Conservation (phyloP, 2,888 invertebrate genomes). For the Platerodrilus igneus region DNA sequence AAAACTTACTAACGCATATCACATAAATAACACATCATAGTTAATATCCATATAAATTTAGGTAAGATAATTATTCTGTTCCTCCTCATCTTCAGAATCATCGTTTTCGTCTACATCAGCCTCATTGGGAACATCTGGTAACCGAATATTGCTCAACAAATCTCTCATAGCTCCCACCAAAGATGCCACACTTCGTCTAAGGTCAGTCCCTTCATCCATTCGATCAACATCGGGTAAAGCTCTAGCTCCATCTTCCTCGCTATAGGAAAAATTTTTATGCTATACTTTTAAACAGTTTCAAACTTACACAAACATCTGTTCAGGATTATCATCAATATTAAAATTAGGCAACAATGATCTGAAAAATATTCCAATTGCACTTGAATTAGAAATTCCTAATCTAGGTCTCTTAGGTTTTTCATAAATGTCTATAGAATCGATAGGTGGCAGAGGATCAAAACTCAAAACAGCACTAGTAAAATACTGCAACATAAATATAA, state of each 20-base stretch:
- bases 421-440: slow-evolving; percentile 69
- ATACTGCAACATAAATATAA: slow-evolving; percentile 37
- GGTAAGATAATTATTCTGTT: slow-evolving; percentile 48
- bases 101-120: slow-evolving; percentile 51
- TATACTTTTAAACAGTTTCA: background rate
- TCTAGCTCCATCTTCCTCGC: slow-evolving; percentile 32
- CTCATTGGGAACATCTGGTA: slow-evolving; percentile 55
- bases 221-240: slow-evolving; percentile 38
- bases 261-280: slow-evolving; percentile 10
- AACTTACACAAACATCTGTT: slow-evolving; percentile 5
- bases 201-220: slow-evolving; percentile 46
- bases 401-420: slow-evolving; percentile 49
- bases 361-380: slow-evolving; percentile 58
- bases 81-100: slow-evolving; percentile 50
- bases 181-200: slow-evolving; percentile 61
- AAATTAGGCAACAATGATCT: slow-evolving; percentile 69
- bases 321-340: slow-evolving; percentile 43
- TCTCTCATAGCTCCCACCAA: slow-evolving; percentile 70
- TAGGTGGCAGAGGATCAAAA: slow-evolving; percentile 75
- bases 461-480: slow-evolving; percentile 59
- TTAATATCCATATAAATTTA: no score
- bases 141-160: slow-evolving; percentile 61
- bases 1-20: no score
- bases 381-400: slow-evolving; percentile 33
- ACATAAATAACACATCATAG: no score